Evolutionary conservation across 2,888 invertebrate genomes (phyloP), one percentile per base, ranked within the genome.

Genomic region (Fragum fragum): DNA sequence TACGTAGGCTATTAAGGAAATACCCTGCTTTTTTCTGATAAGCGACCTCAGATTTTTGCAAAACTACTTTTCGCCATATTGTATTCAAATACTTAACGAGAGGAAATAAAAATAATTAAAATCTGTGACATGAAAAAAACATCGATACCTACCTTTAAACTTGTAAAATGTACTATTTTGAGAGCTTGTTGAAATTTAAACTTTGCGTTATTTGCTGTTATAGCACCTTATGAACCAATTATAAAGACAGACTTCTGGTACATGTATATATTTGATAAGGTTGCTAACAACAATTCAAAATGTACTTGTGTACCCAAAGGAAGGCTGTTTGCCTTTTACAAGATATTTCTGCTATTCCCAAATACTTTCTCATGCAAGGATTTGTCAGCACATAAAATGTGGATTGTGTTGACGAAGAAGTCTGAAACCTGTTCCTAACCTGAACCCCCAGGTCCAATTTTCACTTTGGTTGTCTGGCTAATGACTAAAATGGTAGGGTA

Each of bases 391-490:
- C 47, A 47, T 47, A 47, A 47, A 47, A 47, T 47, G 47, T 47
- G 47, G 47, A 18, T 47, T 47, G 47, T 9, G 47, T 47, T 47
- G 47, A 47, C 5, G 47, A 16, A 47, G 47, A 47, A 18, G 47
- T 47, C 57, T 57, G 57, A 26, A 26, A 57, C 57, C 57, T 57
- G 57, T 57, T 57, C 21, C 57, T 57, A 21, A 57, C 57, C 57
- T 57, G 57, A 57, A 57, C 57, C 57, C 57, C 57, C 57, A 57
- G 57, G 57, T 57, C 57, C 57, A 57, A 57, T 57, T 57, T 26
- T 26, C 57, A 26, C 57, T 57, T 57, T 57, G 21, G 57, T 57
- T 57, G 57, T 23, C 57, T 57, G 57, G 57, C 26, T 57, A 57
- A 26, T 57, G 57, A 57, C 57, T 57, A 57, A 57, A 57, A 57